phyloP scores from a whole-genome alignment of 2,888 invertebrate genomes.

The Geophilus truncorum region DNA sequence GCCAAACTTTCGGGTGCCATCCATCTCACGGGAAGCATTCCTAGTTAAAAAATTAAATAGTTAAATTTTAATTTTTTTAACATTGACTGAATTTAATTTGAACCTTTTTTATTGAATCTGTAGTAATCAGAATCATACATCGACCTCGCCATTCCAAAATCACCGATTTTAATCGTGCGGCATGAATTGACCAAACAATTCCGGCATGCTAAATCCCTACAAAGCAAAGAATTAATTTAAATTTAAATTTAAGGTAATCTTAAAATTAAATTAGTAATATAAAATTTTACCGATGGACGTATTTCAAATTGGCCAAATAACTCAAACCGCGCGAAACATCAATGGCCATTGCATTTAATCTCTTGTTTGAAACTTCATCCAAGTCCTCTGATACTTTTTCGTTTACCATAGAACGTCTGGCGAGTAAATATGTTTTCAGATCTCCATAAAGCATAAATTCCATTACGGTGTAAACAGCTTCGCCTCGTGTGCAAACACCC shows the following conservation, averaged over 20 bases:
- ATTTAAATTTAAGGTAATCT: not conserved
- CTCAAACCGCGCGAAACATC: constrained; percentile 79
- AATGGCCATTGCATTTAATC: constrained; percentile 77
- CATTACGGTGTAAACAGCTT: constrained; percentile 87
- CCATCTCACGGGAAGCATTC: constrained; percentile 83
- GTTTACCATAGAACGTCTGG: constrained; percentile 73
- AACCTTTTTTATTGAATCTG: constrained; percentile 74
- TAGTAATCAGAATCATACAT: constrained; percentile 86
- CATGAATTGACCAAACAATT: constrained; percentile 75
- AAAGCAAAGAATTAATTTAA: constrained; percentile 38
- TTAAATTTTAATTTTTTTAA: not conserved
- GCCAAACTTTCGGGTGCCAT: constrained; percentile 86
- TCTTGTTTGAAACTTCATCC: constrained; percentile 71
- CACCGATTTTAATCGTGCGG: constrained; percentile 67
- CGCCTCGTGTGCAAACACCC: constrained; percentile 78
- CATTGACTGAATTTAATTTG: constrained; percentile 8
- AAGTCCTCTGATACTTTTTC: constrained; percentile 59
- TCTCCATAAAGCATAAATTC: constrained; percentile 90
- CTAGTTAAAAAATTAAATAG: constrained; percentile 44
- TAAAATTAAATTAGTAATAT: constrained; percentile 40
- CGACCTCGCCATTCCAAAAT: constrained; percentile 88
- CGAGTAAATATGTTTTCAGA: constrained; percentile 78
- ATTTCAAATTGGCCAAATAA: constrained; percentile 76
- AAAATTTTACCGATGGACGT: constrained; percentile 64
- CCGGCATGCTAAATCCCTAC: constrained; percentile 70